A percentile compares a stretch with the other conserved stretches of the same genome.
Evolutionary conservation across 2,113 vertebrate genomes (phyloP).

Genomic region (Erythrocebus patas): DNA sequence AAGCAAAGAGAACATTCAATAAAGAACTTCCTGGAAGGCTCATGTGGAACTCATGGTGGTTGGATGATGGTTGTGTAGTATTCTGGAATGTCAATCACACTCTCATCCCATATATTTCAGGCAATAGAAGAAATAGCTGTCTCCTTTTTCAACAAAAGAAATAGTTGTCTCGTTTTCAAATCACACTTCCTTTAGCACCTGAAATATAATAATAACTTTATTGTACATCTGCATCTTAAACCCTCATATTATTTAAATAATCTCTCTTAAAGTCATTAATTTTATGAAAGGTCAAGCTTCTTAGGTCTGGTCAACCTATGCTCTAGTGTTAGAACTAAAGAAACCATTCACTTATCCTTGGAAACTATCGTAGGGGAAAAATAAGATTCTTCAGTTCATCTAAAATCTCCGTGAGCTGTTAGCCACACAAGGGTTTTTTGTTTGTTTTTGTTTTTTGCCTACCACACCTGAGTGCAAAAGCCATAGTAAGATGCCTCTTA

Average conservation of each 20-base stretch:
- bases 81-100: neutral
- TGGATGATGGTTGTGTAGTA: neutral
- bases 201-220: neutral
- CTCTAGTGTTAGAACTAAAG: neutral
- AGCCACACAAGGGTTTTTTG: neutral
- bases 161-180: neutral
- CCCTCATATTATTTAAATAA: neutral
- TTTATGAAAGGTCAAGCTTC: neutral
- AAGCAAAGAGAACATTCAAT: conserved; percentile 4
- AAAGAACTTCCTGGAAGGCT: neutral
- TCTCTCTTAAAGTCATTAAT: neutral
- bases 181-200: neutral
- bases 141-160: neutral
- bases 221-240: neutral
- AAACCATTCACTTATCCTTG: neutral
- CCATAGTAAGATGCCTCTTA: neutral
- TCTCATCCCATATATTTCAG: neutral
- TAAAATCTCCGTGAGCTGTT: neutral
- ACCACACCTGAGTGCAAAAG: neutral
- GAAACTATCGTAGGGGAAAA: neutral
- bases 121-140: neutral
- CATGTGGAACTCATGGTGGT: neutral
- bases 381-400: neutral
- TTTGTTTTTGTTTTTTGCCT: neutral
- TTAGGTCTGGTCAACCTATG: neutral